Conservation (phyloP, 2,888 invertebrate species). For the Calephelis perditalis region DNA sequence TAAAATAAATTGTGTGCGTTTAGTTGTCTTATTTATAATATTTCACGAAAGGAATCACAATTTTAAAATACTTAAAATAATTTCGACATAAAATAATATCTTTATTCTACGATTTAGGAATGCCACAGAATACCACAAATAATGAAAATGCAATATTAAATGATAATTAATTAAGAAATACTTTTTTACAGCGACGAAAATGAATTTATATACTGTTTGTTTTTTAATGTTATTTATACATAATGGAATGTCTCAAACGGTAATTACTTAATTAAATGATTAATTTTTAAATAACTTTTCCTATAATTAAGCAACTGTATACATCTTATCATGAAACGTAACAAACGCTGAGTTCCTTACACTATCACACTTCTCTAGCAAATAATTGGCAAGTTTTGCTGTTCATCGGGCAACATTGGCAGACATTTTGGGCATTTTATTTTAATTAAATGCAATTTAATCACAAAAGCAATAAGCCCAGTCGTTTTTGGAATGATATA, state of each 20-base stretch:
- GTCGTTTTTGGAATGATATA: conserved; percentile 56
- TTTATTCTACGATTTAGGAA: no score
- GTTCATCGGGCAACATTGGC: conserved; percentile 58
- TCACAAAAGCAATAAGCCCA: conserved; percentile 8
- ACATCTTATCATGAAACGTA: conserved; percentile 8
- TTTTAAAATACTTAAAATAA: no score
- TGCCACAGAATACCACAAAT: no score
- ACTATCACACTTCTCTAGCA: conserved; percentile 59
- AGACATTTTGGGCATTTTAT: conserved; percentile 30
- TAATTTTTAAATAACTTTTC: neutral
- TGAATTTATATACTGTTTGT: no score
- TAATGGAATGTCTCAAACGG: conserved; percentile 1
- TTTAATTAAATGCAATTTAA: conserved; percentile 11
- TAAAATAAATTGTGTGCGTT: no score
- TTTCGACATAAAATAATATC: no score
- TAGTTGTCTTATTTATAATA: no score
- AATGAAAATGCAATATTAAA: no score
- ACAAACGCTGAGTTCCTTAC: conserved; percentile 61
- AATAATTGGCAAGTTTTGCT: conserved; percentile 56
- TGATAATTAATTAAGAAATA: no score
- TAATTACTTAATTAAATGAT: conserved; percentile 1
- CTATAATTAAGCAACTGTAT: conserved; percentile 2
- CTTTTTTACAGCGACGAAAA: no score
- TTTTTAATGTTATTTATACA: no score
- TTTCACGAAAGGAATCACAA: no score